phyloP scores from a whole-genome alignment of 1,140 invertebrate genomes.

The Drosophila sproati region DNA sequence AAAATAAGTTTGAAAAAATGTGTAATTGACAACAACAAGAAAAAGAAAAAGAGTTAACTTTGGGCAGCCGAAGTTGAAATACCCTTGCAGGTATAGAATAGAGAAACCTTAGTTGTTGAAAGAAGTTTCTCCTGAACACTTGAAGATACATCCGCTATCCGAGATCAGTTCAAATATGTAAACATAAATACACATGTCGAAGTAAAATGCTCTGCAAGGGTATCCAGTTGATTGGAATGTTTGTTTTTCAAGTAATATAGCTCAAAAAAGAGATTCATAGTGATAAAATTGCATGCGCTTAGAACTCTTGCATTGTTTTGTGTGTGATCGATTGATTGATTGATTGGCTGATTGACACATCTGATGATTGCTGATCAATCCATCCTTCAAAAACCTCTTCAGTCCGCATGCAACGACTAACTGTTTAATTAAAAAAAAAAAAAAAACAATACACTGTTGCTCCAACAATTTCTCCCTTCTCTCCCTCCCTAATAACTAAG shows the following conservation, averaged over 20 bases:
- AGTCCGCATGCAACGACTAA: background rate
- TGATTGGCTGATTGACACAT: background rate
- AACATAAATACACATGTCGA: too few species aligned
- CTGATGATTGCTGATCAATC: background rate
- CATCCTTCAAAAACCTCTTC: background rate
- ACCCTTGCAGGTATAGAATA: background rate
- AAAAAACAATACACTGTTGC: background rate
- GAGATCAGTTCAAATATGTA: background rate
- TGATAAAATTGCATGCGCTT: conserved; percentile 21
- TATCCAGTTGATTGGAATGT: conserved; percentile 8
- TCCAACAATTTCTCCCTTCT: background rate
- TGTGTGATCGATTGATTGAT: conserved; percentile 26
- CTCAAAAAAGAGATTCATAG: background rate
- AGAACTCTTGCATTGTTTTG: conserved; percentile 11
- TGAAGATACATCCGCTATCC: too few species aligned
- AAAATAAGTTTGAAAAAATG: background rate
- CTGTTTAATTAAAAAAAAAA: too few species aligned
- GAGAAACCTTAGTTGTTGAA: too few species aligned
- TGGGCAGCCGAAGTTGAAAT: conserved; percentile 6
- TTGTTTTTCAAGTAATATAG: conserved; percentile 25
- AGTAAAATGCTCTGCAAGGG: background rate
- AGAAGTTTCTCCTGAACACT: too few species aligned
- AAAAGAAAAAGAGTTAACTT: background rate
- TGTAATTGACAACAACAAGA: background rate
- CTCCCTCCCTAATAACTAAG: background rate